Evolutionary conservation across 2,888 invertebrate species (phyloP), one percentile per base, ranked within the genome.

Genomic region (Andricus curvator): DNA sequence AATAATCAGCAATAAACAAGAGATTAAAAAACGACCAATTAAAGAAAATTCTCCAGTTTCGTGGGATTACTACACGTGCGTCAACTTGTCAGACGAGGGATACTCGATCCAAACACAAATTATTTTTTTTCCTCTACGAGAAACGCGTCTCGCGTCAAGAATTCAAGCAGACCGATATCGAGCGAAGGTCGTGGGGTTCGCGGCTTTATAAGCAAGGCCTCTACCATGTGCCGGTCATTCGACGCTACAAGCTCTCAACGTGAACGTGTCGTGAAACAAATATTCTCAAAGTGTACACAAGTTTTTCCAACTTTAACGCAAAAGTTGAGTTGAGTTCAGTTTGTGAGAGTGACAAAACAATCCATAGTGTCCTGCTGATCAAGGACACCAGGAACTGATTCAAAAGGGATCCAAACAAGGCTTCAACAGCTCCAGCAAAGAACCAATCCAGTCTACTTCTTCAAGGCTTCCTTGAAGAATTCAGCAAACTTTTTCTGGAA

Each of bases 191-290:
- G 82, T 80, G 84, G 82, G 84, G 81, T 60, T 74, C 67, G 60
- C 77, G 79, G 80, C 80, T 83, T 83, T 83, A 83, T 82, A 85
- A 77, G 67, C 60, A 51, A 67, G 70, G 82, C 67, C 70, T 70
- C 81, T 78, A 82, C 80, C 80, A 79, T 56, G 68, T 37, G 79
- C 77, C 66, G 66, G 48, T 78, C 83, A 83, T 85, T 85, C 83
- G 81, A 80, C 51, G 78, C 74, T 76, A 81, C 80, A 51, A 81
- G 44, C 70, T 82, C 82, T 78, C 70, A 62, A 68, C 77, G 79
- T 41, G 68, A 82, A 81, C 81, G 25, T 68, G 51, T 44, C 78
- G 33, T 29, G n/a, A n/a, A 51, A 56, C 17, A 48, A 25, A 15
- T 29, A 64, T 4, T 29, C 29, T 64, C 62, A 29, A 22, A 64